Percentiles rank a stretch among this genome's conserved stretches.
Evolutionary conservation across 35 echinoderm and acorn worm genomes (phyloP).

Genomic region (Heliocidaris tuberculata): DNA sequence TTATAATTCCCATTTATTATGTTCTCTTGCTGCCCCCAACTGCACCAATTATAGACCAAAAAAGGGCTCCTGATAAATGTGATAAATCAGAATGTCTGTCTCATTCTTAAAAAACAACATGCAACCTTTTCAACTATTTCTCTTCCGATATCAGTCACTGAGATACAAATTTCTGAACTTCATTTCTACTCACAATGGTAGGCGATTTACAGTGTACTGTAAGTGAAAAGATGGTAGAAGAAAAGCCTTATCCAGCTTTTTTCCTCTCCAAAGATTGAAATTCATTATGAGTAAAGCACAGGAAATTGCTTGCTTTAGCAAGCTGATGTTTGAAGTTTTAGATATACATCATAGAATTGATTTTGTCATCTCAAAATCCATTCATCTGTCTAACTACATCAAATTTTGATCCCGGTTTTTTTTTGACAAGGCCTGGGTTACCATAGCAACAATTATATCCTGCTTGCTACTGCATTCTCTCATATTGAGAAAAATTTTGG

Average conservation of each 20-base stretch:
- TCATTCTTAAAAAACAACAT: no score
- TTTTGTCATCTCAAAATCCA: not conserved
- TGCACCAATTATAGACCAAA: no score
- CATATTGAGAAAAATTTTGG: not conserved
- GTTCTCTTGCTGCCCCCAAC: no score
- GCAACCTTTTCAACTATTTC: no score
- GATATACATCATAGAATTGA: not conserved
- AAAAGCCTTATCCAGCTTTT: no score
- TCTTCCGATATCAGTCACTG: no score
- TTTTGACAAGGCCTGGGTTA: not conserved
- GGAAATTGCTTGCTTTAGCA: not conserved
- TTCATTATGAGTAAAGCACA: not conserved
- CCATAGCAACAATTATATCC: not conserved
- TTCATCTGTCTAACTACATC: not conserved
- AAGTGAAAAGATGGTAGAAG: not conserved
- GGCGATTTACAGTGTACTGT: no score
- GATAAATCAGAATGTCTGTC: no score
- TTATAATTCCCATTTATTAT: no score
- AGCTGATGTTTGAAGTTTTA: not conserved
- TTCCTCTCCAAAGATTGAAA: not conserved
- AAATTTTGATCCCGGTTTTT: not conserved
- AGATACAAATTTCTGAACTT: no score
- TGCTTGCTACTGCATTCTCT: not conserved
- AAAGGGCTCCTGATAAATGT: no score
- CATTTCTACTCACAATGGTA: no score